Percentiles rank a stretch among this genome's conserved stretches.
Evolutionary conservation across 1,140 invertebrate genomes (phyloP).

Genomic region (Apis mellifera): DNA sequence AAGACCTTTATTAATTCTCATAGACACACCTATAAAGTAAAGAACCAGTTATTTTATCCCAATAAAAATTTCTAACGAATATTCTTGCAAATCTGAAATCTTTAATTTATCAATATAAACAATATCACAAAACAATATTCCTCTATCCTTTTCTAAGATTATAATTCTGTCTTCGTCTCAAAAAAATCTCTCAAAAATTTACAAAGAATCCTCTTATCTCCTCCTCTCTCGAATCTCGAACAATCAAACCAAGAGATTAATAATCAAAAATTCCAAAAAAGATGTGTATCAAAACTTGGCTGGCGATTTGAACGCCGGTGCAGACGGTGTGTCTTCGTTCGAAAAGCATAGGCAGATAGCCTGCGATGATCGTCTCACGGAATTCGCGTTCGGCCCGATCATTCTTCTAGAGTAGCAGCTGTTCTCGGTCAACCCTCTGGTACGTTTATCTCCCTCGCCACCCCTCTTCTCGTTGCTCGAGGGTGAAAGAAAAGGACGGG

Average conservation of each 20-base stretch:
- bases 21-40: too few species aligned
- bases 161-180: too few species aligned
- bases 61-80: too few species aligned
- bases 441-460: background rate
- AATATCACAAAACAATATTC: too few species aligned
- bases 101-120: too few species aligned
- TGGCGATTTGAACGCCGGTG: constrained; percentile 21
- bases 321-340: background rate
- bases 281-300: background rate
- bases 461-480: background rate
- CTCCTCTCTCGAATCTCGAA: background rate
- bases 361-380: constrained; percentile 14
- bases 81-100: too few species aligned
- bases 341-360: background rate
- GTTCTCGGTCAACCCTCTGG: constrained; percentile 27
- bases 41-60: too few species aligned
- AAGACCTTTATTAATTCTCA: too few species aligned
- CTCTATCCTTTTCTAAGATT: too few species aligned
- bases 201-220: background rate
- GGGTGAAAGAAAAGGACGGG: background rate
- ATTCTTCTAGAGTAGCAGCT: constrained; percentile 45
- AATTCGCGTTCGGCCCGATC: constrained; percentile 39
- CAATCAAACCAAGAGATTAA: background rate
- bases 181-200: background rate
- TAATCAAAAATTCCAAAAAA: background rate